Percentiles rank a stretch among this genome's conserved stretches.
phyloP scores from a whole-genome alignment of 2,113 vertebrate species.

The Spea bombifrons region DNA sequence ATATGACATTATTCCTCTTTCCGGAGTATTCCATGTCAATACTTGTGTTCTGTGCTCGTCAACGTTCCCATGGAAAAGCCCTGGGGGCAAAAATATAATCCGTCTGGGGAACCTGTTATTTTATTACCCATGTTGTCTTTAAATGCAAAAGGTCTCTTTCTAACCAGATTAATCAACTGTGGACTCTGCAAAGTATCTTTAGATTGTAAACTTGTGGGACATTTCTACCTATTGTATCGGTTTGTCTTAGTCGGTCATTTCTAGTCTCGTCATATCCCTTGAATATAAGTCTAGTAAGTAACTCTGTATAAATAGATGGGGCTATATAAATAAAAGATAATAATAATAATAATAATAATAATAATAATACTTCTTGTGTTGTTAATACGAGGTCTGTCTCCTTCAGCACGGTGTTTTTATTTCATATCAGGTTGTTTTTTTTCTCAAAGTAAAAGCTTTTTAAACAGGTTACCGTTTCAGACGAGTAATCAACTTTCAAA shows the following conservation, averaged over 20 bases:
- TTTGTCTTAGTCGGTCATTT: too few relatives aligned
- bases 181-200: too few relatives aligned
- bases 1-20: not conserved
- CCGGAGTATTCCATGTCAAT: not conserved
- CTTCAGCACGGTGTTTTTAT: constrained; percentile 32
- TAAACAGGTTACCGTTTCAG: constrained; percentile 75
- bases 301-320: too few relatives aligned
- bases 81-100: not conserved
- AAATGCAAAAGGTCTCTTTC: too few relatives aligned
- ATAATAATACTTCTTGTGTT: not conserved
- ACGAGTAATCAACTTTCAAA: constrained; percentile 76
- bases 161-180: too few relatives aligned
- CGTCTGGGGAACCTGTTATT: not conserved
- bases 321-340: too few relatives aligned
- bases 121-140: not conserved
- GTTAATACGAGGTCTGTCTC: not conserved
- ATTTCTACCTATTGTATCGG: too few relatives aligned
- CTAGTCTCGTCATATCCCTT: too few relatives aligned
- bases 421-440: constrained; percentile 54
- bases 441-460: constrained; percentile 72
- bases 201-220: too few relatives aligned
- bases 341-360: too few relatives aligned
- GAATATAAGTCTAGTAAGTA: too few relatives aligned
- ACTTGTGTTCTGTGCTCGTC: not conserved
- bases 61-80: not conserved